These are phyloP conservation scores for Diprion similis DNA, from an alignment of 1,140 invertebrate genomes.

Conservation along the genomic window DNA sequence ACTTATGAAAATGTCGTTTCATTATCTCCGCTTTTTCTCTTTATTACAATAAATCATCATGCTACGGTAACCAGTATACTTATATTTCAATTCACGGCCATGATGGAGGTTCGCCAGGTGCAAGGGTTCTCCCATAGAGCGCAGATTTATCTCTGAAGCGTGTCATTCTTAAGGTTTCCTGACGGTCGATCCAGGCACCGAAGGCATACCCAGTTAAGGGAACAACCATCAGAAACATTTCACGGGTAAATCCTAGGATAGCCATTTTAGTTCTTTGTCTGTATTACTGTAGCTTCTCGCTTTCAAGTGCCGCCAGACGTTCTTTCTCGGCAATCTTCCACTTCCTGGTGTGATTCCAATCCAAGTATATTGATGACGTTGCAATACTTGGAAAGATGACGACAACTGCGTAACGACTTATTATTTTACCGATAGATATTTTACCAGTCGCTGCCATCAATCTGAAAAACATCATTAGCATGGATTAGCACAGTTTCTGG, in stretches of 20 bases:
- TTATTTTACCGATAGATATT: constrained; percentile 16
- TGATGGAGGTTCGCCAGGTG: constrained; percentile 71
- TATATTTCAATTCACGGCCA: constrained; percentile 65
- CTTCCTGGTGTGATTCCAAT: constrained; percentile 72
- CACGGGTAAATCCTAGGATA: neutral
- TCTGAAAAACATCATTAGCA: constrained; percentile 34
- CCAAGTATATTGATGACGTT: constrained; percentile 67
- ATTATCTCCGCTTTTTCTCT: neutral
- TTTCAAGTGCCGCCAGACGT: constrained; percentile 14
- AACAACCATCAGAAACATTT: constrained; percentile 49
- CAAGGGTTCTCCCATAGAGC: constrained; percentile 71
- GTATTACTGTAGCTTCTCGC: neutral
- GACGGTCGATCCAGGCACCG: constrained; percentile 70
- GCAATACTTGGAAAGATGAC: constrained; percentile 70
- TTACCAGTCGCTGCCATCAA: constrained; percentile 42
- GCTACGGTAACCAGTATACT: neutral
- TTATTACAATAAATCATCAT: neutral
- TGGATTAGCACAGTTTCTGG: neutral
- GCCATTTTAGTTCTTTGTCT: neutral
- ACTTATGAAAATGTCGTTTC: neutral
- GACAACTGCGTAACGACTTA: constrained; percentile 67
- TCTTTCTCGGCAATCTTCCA: constrained; percentile 66
- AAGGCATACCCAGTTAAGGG: constrained; percentile 65
- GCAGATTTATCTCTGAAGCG: constrained; percentile 79
- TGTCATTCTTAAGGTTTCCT: constrained; percentile 74